phyloP scores from a whole-genome alignment of 2,113 vertebrate genomes.

The Myanophis thanlyinensis region DNA sequence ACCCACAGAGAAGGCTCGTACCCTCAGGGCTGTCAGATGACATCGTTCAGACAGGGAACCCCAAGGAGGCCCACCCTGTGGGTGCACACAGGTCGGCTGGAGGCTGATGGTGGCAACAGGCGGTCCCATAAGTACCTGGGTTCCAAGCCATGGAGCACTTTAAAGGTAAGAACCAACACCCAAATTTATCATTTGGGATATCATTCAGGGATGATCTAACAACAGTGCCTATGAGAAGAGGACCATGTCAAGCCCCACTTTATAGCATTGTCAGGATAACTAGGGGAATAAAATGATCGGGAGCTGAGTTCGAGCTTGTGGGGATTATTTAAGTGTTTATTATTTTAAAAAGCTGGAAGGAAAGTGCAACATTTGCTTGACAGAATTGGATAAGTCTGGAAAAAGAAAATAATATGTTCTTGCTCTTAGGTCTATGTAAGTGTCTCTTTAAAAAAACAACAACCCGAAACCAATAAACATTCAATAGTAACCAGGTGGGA shows the following conservation, averaged over 20 bases:
- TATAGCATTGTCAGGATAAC: not conserved
- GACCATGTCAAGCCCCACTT: not conserved
- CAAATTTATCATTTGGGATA: not conserved
- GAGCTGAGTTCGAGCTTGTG: not conserved
- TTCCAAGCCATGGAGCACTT: no score
- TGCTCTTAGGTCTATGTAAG: not conserved
- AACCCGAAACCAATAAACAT: not conserved
- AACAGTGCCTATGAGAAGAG: not conserved
- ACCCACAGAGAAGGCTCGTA: no score
- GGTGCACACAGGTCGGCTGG: no score
- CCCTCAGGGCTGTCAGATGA: no score
- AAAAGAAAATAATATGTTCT: not conserved
- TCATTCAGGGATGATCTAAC: not conserved
- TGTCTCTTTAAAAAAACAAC: not conserved
- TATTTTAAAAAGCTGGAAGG: slow-evolving; percentile 13
- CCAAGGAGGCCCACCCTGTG: no score
- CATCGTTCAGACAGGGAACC: no score
- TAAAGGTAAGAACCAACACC: no score
- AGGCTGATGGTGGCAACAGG: no score
- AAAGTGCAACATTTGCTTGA: slow-evolving; percentile 13
- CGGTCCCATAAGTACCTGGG: no score
- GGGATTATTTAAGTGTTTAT: not conserved
- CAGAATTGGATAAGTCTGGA: not conserved
- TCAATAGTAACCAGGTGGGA: no score
- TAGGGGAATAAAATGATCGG: not conserved